A percentile compares a stretch with the other conserved stretches of the same genome.
These are phyloP conservation scores for Polypterus bichir DNA, from an alignment of 2,113 vertebrate species.

Conservation along the genomic window DNA sequence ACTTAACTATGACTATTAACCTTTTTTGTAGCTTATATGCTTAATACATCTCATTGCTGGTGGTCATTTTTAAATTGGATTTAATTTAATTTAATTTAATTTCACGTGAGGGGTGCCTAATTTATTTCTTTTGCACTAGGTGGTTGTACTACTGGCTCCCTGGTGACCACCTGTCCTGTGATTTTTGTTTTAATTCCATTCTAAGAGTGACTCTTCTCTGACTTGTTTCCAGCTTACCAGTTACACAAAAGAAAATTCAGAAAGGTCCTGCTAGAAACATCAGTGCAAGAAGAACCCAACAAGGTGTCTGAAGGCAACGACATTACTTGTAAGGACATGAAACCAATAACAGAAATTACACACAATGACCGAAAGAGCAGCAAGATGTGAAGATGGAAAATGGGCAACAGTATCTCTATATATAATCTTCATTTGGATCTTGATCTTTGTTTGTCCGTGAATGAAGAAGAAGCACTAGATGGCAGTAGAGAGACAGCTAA, in stretches of 20 bases:
- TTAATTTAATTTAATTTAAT: background rate
- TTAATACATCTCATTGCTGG: background rate
- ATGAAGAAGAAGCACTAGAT: no score
- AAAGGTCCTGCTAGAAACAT: constrained; percentile 3
- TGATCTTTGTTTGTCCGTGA: no score
- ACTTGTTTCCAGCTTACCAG: constrained; percentile 30
- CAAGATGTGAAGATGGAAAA: no score
- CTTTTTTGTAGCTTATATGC: no score
- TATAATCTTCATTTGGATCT: no score
- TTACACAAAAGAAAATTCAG: constrained; percentile 24
- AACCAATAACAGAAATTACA: no score
- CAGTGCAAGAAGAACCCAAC: constrained; percentile 11
- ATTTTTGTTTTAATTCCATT: background rate
- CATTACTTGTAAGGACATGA: no score
- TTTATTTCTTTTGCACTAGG: background rate
- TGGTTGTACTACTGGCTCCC: background rate
- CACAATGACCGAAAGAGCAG: no score
- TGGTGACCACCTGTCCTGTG: background rate
- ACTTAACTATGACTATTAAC: no score
- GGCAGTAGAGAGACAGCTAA: no score
- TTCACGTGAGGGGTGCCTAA: background rate
- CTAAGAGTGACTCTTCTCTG: background rate
- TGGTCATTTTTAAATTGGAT: background rate
- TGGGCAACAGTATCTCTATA: no score
- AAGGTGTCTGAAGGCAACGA: constrained; percentile 2